Conservation (phyloP, 2,113 vertebrate genomes). For the Fukomys damarensis region DNA sequence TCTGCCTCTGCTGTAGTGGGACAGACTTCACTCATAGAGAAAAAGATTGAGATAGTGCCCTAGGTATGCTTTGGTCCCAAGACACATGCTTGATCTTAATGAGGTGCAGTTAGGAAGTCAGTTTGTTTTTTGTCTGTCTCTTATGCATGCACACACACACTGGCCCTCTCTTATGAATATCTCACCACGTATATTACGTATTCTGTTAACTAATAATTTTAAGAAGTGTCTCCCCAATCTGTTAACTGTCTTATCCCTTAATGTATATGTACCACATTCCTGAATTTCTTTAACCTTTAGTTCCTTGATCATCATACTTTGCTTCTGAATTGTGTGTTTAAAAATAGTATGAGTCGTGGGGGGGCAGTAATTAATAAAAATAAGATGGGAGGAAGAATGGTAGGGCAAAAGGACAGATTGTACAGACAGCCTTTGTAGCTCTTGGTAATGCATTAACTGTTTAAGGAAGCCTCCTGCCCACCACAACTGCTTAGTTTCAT, state of each 20-base stretch:
- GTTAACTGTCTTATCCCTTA: constrained; percentile 1
- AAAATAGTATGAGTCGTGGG: neutral
- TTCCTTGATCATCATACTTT: constrained; percentile 20
- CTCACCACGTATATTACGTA: neutral
- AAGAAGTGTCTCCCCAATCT: neutral
- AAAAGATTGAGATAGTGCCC: neutral
- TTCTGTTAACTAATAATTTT: constrained; percentile 34
- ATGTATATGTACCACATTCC: constrained; percentile 32
- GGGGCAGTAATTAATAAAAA: neutral
- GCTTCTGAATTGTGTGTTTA: constrained; percentile 17
- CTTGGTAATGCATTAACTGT: neutral
- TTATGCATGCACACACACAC: neutral
- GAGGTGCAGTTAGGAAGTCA: neutral
- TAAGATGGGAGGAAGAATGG: neutral
- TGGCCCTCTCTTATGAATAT: constrained; percentile 1
- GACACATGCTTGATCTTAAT: neutral
- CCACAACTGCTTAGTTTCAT: neutral
- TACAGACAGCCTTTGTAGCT: neutral
- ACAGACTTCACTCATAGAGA: neutral
- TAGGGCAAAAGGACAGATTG: neutral
- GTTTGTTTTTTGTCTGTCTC: neutral
- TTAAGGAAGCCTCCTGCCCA: neutral
- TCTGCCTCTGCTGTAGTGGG: neutral
- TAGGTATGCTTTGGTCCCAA: neutral
- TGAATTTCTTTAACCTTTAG: constrained; percentile 32